A percentile compares a stretch with the other conserved stretches of the same genome.
These are phyloP conservation scores for Mystacides longicornis DNA, from an alignment of 2,888 invertebrate genomes.

Conservation along the genomic window DNA sequence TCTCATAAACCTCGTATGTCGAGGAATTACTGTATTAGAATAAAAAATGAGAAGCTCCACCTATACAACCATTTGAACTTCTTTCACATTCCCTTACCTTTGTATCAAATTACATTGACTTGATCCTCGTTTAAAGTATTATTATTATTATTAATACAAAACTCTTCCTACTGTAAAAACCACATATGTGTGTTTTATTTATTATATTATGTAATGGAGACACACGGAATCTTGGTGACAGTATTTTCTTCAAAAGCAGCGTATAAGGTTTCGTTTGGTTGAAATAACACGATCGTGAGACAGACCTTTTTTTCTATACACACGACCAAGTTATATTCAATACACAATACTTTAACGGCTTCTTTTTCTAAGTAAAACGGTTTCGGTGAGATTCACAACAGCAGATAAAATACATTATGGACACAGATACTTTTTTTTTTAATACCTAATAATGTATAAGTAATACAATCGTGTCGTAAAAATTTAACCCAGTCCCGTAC, in stretches of 20 bases:
- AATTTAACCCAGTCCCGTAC: conserved; percentile 6
- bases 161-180: too few relatives aligned
- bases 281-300: background rate
- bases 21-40: too few relatives aligned
- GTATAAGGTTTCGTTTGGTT: conserved; percentile 22
- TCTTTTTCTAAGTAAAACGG: conserved; percentile 4
- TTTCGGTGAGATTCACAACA: too few relatives aligned
- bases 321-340: conserved; percentile 7
- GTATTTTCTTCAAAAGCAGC: conserved; percentile 15
- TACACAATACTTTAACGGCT: conserved; percentile 14
- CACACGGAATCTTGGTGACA: conserved; percentile 17
- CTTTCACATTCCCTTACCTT: conserved; percentile 18
- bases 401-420: too few relatives aligned
- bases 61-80: conserved; percentile 18
- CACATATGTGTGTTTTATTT: too few relatives aligned
- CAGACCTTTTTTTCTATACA: background rate
- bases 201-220: conserved; percentile 5
- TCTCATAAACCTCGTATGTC: too few relatives aligned
- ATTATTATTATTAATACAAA: background rate
- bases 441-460: too few relatives aligned
- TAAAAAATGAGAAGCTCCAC: background rate
- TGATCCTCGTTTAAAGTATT: background rate
- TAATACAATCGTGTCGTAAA: conserved; percentile 10
- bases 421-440: background rate
- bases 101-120: conserved; percentile 18